Conservation (phyloP, 2,888 invertebrate genomes). For the Erebia ligea region DNA sequence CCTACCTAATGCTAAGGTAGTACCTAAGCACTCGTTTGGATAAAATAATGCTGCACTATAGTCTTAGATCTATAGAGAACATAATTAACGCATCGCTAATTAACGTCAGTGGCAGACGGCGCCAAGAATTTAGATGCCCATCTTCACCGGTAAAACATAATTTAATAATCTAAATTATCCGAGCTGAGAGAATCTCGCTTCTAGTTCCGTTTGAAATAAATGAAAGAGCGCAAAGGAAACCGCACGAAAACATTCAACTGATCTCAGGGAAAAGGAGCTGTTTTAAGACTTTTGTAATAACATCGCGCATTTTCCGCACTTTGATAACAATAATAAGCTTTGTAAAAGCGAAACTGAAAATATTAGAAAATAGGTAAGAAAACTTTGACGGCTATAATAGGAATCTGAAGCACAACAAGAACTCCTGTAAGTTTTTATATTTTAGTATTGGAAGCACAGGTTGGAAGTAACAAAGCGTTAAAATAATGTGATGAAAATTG, state of each 20-base stretch:
- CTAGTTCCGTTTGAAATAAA: neutral
- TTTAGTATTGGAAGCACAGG: conserved; percentile 28
- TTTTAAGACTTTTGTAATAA: conserved; percentile 17
- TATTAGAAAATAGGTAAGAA: conserved; percentile 5
- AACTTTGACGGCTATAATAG: conserved; percentile 4
- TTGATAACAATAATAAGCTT: conserved; percentile 25
- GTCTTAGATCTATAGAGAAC: conserved; percentile 2
- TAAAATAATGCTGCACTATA: neutral
- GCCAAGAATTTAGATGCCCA: conserved; percentile 13
- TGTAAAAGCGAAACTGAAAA: conserved; percentile 18
- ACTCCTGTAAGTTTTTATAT: neutral
- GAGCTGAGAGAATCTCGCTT: neutral
- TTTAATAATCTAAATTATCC: conserved; percentile 19
- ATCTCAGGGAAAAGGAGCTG: conserved; percentile 6
- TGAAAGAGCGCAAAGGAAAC: conserved; percentile 7
- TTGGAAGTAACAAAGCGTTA: conserved; percentile 33
- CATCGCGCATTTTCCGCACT: conserved; percentile 22
- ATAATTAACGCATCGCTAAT: conserved; percentile 21
- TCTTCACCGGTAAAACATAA: conserved; percentile 7
- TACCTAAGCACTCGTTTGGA: neutral
- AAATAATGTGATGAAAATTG: conserved; percentile 20
- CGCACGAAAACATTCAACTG: neutral
- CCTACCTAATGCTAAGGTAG: neutral
- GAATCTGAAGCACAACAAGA: conserved; percentile 6
- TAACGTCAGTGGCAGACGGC: conserved; percentile 21